phyloP scores from a whole-genome alignment of 2,113 vertebrate species.

The Ariopsis seemanni region DNA sequence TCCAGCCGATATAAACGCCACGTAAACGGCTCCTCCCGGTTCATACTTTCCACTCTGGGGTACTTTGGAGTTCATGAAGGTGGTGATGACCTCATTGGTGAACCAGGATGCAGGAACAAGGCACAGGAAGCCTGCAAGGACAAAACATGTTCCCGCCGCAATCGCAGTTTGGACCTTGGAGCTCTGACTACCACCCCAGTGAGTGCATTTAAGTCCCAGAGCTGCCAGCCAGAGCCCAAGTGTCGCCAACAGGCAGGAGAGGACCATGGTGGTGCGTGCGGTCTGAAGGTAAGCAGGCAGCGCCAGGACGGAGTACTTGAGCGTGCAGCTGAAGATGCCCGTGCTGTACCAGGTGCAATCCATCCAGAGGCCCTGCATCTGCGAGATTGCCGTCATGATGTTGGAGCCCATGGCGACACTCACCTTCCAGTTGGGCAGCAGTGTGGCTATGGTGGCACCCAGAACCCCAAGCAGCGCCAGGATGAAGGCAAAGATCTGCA shows the following conservation, averaged over 20 bases:
- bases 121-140: constrained; percentile 79
- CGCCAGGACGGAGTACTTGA: constrained; percentile 81
- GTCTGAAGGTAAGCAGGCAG: constrained; percentile 83
- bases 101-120: constrained; percentile 88
- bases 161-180: constrained; percentile 82
- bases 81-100: constrained; percentile 82
- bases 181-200: constrained; percentile 77
- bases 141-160: constrained; percentile 82
- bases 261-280: constrained; percentile 84
- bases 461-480: constrained; percentile 82
- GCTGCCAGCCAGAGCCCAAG: constrained; percentile 83
- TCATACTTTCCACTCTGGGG: constrained; percentile 85
- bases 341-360: constrained; percentile 95
- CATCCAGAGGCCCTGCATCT: constrained; percentile 95
- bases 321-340: constrained; percentile 89
- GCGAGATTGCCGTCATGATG: constrained; percentile 82
- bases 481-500: constrained; percentile 89
- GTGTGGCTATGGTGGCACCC: constrained; percentile 81
- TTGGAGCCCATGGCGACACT: constrained; percentile 76
- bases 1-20: constrained; percentile 84
- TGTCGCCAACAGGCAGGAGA: constrained; percentile 79
- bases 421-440: constrained; percentile 93
- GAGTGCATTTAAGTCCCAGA: constrained; percentile 89
- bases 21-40: constrained; percentile 86
- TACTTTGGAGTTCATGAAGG: constrained; percentile 80